Evolutionary conservation across 2,113 vertebrate genomes (phyloP), one percentile per base, ranked within the genome.

Genomic region (Mus musculus): DNA sequence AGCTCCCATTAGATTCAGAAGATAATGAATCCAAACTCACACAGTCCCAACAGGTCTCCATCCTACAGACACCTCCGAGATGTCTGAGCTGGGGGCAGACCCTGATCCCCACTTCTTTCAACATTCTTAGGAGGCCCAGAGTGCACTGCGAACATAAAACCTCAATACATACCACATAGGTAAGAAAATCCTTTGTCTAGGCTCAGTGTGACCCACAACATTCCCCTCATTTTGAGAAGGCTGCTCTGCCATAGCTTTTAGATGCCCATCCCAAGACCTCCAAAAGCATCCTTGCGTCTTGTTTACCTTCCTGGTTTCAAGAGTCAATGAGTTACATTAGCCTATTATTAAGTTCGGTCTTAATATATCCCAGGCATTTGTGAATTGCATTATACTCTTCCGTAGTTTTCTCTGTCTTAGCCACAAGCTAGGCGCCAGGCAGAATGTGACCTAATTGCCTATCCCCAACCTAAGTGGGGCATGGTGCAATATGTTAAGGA

Each of bases 291-390:
- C 86, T 94, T 95, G n/a, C 84, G 93, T 95, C 97, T 97, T 94
- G 90, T 93, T 97, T 96, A 96, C 96, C 94, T 93, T 95, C 75
- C 92, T 96, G 72, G 73, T 96, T 95, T 96, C 93, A 80, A 88
- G 96, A 95, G 61, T 97, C 90, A 96, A 96, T 94, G 88, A 96
- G 97, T 97, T 96, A 96, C 73, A 90, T 90, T 94, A 96, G 94
- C 93, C 93, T 96, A 39, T 96, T 91, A 94, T 90, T 65, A 95
- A 75, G 87, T 90, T 91, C 87, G 69, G 59, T 77, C 96, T 94
- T 96, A 95, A 97, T 96, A 90, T 89, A 92, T 95, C 80, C 93
- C 96, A 96, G 96, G 95, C 89, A 85, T 97, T 54, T 91, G 89
- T 93, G 96, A 85, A 90, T 65, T 69, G 46, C 69, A 52, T 87